Conservation (phyloP, 2,113 vertebrate genomes). For the Bungarus multicinctus region DNA sequence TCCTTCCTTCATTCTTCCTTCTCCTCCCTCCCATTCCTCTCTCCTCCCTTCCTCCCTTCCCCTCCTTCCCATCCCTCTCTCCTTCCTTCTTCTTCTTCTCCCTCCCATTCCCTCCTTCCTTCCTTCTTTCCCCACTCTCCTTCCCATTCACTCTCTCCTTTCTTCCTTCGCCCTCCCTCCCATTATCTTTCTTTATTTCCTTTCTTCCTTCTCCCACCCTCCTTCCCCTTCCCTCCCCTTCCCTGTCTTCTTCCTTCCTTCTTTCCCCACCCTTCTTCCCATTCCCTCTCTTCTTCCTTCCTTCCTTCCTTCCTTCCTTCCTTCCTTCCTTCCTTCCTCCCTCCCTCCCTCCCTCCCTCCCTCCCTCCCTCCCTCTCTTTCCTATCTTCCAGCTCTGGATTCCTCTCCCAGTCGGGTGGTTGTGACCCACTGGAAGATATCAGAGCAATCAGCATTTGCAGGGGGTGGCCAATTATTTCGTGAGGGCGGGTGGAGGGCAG, state of each 20-base stretch:
- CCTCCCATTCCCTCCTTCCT: background rate
- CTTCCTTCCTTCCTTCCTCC: too few relatives aligned
- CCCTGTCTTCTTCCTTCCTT: too few relatives aligned
- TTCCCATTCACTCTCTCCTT: too few relatives aligned
- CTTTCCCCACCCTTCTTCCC: accelerated
- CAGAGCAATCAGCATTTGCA: background rate
- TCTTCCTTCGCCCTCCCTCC: too few relatives aligned
- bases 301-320: too few relatives aligned
- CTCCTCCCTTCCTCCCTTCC: too few relatives aligned
- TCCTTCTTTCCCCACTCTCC: background rate
- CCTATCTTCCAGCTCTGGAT: background rate
- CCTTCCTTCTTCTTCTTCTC: background rate
- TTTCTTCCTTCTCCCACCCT: too few relatives aligned
- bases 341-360: too few relatives aligned
- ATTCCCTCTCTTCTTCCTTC: too few relatives aligned
- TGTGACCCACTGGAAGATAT: background rate
- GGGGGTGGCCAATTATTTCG: background rate
- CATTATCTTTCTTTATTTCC: too few relatives aligned
- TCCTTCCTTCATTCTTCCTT: too few relatives aligned
- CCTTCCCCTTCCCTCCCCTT: too few relatives aligned
- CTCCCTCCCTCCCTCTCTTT: background rate
- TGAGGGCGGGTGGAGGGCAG: background rate
- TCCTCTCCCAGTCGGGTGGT: background rate
- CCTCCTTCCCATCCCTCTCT: background rate
- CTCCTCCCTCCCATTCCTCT: accelerated